Conservation (phyloP, 2,113 vertebrate species). For the Bettongia penicillata region DNA sequence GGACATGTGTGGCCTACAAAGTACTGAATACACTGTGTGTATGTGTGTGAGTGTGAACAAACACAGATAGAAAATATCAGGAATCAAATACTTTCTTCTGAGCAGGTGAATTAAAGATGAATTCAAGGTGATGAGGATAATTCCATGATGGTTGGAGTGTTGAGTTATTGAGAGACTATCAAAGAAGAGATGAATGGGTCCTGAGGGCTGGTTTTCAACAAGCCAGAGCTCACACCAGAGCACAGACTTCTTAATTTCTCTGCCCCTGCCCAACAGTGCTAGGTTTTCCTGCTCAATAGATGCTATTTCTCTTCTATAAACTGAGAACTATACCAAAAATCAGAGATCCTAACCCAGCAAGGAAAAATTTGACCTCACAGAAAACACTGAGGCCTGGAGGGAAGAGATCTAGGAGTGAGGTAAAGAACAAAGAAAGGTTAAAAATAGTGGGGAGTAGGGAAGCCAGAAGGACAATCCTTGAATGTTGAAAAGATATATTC, state of each 20-base stretch:
- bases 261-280: conserved; percentile 2
- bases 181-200: neutral
- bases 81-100: neutral
- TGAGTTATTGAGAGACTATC: conserved; percentile 24
- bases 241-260: conserved; percentile 37
- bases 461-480: neutral
- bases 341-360: neutral
- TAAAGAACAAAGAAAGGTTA: no score
- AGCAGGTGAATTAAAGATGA: conserved; percentile 20
- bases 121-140: conserved; percentile 35
- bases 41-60: no score
- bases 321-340: neutral
- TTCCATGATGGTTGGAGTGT: neutral
- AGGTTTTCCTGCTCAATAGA: conserved; percentile 35
- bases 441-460: neutral
- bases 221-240: conserved; percentile 9
- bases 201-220: neutral
- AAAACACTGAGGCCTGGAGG: neutral
- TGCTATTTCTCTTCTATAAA: conserved; percentile 31
- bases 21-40: neutral
- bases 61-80: neutral
- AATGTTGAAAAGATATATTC: neutral
- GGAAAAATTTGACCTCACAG: neutral
- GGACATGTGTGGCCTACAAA: neutral
- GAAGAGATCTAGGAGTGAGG: neutral